Base-by-base conservation (phyloP, 35 echinoderm and acorn worm genomes). In the Acanthaster planci region DNA sequence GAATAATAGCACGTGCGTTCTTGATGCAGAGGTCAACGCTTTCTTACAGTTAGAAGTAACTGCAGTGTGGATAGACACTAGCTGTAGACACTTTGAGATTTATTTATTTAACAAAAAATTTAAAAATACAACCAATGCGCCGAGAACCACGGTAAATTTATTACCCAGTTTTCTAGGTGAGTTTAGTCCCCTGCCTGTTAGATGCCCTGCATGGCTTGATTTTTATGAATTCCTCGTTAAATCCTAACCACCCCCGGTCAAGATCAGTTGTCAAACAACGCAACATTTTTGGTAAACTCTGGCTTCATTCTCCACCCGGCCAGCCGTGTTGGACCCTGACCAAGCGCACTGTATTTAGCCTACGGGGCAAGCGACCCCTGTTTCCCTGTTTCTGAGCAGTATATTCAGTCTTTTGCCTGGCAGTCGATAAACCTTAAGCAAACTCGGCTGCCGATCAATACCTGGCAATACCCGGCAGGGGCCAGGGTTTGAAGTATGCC, bases 251-350 rank as follows among this genome's bases (percentile, higher is more conserved):
- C 64, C 64, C 30, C 64, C 18, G 34, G 64, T 72, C 34, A 72
- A 72, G 64, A 72, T 72, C 64, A 72, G 64, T 72, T 31, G 34
- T 72, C 64, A 72, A 72, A 72, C 64, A 72, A 72, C 64, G 64
- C 30, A 72, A 72, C 64, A 72, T 72, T 26, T 34, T 72, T 72
- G 34, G 19, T 26, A 19, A 19, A 31, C 21, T 8, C 19, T 1
- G 42, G 42, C 42, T 47, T 47, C 42, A 47, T 47, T 47, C 42
- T 12, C 42, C 12, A 47, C 12, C 12, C 42, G 12, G 12, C 12
- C 42, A 12, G 42, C 42, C 42, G 42, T 47, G 4, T 47, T 4
- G 12, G 42, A 6, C 42, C 42, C 4, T 47, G 4, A 47, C 42
- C 42, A 10, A 30, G 64, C 30, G 64, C 23, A 72, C 19, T 31